These are phyloP conservation scores for Ectropis crepuscularia DNA, from an alignment of 2,888 invertebrate species.

Conservation along the genomic window DNA sequence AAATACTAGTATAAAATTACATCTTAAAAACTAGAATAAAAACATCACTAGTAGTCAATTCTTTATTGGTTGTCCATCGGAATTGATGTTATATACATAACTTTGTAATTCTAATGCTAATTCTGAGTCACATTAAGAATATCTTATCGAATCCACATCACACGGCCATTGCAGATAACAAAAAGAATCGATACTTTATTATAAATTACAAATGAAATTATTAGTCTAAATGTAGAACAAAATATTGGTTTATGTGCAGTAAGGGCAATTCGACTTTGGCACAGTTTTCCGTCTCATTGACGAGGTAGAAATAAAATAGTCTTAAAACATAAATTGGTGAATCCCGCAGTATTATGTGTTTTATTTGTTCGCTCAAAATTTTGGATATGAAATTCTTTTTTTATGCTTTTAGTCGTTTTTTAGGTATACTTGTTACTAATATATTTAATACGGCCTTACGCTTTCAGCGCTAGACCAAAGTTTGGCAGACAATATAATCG, in stretches of 20 bases:
- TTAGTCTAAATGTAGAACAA: background rate
- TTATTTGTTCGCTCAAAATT: no score
- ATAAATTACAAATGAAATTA: constrained; percentile 24
- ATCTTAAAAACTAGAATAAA: background rate
- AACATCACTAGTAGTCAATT: constrained; percentile 1
- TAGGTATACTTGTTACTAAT: no score
- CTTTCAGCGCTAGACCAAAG: no score
- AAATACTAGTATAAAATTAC: no score
- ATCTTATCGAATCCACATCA: constrained; percentile 26
- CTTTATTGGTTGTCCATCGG: constrained; percentile 10
- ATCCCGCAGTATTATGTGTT: no score
- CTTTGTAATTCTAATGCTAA: constrained; percentile 24
- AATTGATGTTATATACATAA: constrained; percentile 18
- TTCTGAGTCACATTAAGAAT: constrained; percentile 12
- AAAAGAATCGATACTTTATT: constrained; percentile 23
- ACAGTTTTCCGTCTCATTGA: background rate
- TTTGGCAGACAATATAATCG: no score
- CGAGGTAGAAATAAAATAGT: background rate
- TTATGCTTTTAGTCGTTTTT: no score
- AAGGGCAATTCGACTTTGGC: background rate
- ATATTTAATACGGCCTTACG: no score
- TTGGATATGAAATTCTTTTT: no score
- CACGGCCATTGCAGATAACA: constrained; percentile 23
- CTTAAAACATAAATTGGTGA: background rate
- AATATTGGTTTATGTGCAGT: background rate